phyloP scores from a whole-genome alignment of 1,140 invertebrate genomes.

The Diorhabda carinulata region DNA sequence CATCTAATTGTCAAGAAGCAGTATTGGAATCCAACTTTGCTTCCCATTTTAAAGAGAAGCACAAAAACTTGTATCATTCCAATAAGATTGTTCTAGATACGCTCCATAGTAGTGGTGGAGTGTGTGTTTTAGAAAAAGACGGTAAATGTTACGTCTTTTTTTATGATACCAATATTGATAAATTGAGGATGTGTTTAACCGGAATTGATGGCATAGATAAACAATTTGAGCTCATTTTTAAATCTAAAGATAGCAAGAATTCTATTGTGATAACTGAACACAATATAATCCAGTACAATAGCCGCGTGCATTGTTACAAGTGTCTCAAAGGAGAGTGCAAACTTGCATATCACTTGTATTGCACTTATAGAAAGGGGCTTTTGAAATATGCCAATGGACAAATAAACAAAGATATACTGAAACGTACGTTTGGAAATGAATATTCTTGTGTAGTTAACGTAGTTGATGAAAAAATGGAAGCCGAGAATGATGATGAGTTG shows the following conservation, averaged over 20 bases:
- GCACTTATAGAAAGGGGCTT: conserved; percentile 7
- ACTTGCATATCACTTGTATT: conserved; percentile 1
- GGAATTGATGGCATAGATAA: neutral
- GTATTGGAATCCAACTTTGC: conserved; percentile 1
- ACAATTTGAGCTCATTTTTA: conserved; percentile 11
- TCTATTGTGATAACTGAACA: conserved; percentile 12
- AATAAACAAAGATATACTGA: conserved; percentile 6
- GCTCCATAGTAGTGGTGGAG: neutral
- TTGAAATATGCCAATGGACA: conserved; percentile 6
- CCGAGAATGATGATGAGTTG: conserved; percentile 4
- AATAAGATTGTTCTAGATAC: conserved; percentile 5
- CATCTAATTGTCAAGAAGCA: conserved; percentile 1
- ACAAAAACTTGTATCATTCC: conserved; percentile 1
- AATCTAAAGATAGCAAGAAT: conserved; percentile 3
- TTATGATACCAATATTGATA: neutral
- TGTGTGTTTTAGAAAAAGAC: conserved; percentile 16
- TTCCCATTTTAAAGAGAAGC: conserved; percentile 18
- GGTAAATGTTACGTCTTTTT: conserved; percentile 6
- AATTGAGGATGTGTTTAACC: conserved; percentile 3
- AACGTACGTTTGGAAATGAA: conserved; percentile 6
- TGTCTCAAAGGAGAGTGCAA: conserved; percentile 13
- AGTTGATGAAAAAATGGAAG: conserved; percentile 12
- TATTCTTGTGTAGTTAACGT: conserved; percentile 4
- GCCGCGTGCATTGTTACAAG: conserved; percentile 11
- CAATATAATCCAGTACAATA: conserved; percentile 7